Conservation (phyloP, 2,888 invertebrate genomes). For the Tanypteryx hageni region DNA sequence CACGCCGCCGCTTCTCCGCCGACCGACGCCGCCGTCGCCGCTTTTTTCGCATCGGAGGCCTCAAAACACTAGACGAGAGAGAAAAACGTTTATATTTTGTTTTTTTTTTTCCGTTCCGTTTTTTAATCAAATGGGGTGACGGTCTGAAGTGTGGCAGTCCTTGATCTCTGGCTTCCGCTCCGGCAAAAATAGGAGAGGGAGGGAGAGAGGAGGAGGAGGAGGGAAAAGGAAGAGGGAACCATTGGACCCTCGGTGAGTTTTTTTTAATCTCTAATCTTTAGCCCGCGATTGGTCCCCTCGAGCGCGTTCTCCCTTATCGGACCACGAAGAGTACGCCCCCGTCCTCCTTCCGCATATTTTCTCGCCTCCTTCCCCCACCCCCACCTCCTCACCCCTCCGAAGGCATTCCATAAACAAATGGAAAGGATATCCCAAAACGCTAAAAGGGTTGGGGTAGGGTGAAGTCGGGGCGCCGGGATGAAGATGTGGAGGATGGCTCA, state of each 20-base stretch:
- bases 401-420: background rate
- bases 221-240: background rate
- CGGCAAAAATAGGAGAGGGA: background rate
- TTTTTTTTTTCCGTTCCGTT: background rate
- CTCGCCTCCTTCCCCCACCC: background rate
- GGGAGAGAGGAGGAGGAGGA: background rate
- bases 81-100: background rate
- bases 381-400: background rate
- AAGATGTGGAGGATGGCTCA: background rate
- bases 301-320: background rate
- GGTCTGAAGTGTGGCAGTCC: slow-evolving; percentile 1
- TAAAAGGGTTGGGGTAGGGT: background rate
- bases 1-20: background rate
- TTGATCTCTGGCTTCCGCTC: slow-evolving; percentile 30
- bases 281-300: slow-evolving; percentile 40
- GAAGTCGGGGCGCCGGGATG: background rate
- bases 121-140: slow-evolving; percentile 10
- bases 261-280: slow-evolving; percentile 54
- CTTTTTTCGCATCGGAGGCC: background rate
- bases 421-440: background rate
- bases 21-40: background rate
- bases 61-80: background rate
- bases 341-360: background rate
- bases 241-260: slow-evolving; percentile 55
- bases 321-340: too few species aligned